A percentile compares a stretch with the other conserved stretches of the same genome.
phyloP scores from a whole-genome alignment of 2,797 vertebrate genomes.

The Crypturellus tataupa region DNA sequence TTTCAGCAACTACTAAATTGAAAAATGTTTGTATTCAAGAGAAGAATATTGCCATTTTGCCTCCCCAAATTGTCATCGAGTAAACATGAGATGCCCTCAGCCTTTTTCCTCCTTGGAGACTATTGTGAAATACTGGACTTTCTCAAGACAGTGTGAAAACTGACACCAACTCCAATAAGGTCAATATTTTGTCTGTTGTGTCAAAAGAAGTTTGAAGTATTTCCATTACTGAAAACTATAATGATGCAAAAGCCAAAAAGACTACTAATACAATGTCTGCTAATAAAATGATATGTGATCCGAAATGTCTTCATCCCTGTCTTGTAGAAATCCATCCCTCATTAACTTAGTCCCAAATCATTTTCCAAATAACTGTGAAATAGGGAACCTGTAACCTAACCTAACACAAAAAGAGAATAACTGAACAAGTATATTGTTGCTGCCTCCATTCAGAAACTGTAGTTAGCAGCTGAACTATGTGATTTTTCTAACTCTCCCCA shows the following conservation, averaged over 20 bases:
- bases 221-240: conserved; percentile 16
- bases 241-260: neutral
- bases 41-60: neutral
- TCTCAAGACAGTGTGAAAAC: neutral
- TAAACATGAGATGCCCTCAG: neutral
- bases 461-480: neutral
- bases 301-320: conserved; percentile 3
- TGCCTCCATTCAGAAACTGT: neutral
- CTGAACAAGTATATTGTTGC: neutral
- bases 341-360: conserved; percentile 44
- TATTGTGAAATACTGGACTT: neutral
- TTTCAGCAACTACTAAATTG: neutral
- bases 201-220: neutral
- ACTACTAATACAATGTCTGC: conserved; percentile 61
- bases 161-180: neutral
- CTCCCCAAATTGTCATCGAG: neutral
- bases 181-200: neutral
- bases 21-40: neutral
- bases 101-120: neutral
- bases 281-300: conserved; percentile 44
- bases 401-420: neutral
- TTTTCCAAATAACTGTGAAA: conserved; percentile 26
- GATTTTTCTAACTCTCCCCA: neutral
- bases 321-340: neutral
- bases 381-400: neutral